Evolutionary conservation across 2,888 invertebrate species (phyloP).

Genomic region (Aromia moschata): DNA sequence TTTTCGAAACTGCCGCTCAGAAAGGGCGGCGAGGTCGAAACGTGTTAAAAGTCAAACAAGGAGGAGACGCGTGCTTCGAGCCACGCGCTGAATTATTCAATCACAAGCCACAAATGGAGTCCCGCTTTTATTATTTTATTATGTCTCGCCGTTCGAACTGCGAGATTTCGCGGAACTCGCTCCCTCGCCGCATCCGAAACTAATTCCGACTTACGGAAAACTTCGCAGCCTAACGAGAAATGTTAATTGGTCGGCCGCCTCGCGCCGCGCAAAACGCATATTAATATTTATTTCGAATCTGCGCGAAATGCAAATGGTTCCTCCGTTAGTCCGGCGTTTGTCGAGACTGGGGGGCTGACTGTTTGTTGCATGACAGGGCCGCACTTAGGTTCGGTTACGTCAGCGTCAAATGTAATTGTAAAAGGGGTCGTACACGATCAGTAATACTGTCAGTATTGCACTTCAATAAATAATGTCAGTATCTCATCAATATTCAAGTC

Average conservation of each 20-base stretch:
- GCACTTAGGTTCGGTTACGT: too few species aligned
- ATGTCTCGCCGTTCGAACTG: conserved; percentile 52
- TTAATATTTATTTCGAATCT: conserved; percentile 43
- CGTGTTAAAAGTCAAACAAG: conserved; percentile 53
- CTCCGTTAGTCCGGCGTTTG: too few species aligned
- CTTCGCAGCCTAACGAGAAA: conserved; percentile 50
- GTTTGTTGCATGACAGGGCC: too few species aligned
- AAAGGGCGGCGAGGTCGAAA: conserved; percentile 46
- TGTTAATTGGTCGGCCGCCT: conserved; percentile 47
- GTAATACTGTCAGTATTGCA: too few species aligned
- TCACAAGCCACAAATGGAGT: conserved; percentile 49
- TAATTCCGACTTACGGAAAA: conserved; percentile 51
- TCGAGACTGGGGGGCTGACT: too few species aligned
- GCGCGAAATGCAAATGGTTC: conserved; percentile 39
- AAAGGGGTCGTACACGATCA: too few species aligned
- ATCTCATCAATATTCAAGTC: too few species aligned
- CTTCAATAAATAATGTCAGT: too few species aligned
- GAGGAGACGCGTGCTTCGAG: conserved; percentile 48
- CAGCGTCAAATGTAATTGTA: too few species aligned
- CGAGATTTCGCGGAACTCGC: conserved; percentile 47
- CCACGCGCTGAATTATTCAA: conserved; percentile 54
- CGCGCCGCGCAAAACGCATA: conserved; percentile 34
- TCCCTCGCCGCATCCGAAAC: conserved; percentile 47
- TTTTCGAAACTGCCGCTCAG: conserved; percentile 40
- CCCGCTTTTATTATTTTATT: conserved; percentile 55